phyloP scores from a whole-genome alignment of 2,113 vertebrate genomes.

The Hippocampus abdominalis region DNA sequence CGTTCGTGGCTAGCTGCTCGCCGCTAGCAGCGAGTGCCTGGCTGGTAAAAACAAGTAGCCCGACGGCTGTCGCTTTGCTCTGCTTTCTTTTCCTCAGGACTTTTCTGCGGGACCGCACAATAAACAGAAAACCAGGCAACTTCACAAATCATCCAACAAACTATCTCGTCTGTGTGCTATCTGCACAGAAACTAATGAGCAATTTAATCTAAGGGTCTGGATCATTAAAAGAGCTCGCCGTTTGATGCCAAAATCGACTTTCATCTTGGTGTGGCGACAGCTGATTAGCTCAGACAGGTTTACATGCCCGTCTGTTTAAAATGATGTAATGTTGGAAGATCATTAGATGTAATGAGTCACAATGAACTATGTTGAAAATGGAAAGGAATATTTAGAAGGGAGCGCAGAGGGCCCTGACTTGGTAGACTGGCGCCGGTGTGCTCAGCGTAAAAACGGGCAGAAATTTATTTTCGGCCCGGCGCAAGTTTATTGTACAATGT shows the following conservation, averaged over 20 bases:
- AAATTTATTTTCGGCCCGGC: no score
- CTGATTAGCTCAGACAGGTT: conserved; percentile 3
- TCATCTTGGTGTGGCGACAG: conserved; percentile 28
- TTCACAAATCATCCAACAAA: conserved; percentile 45
- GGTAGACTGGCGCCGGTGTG: no score
- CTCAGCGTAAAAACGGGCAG: no score
- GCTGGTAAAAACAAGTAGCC: no score
- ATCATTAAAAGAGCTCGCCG: conserved; percentile 47
- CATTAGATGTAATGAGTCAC: neutral
- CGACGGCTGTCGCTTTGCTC: no score
- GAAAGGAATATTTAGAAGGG: conserved; percentile 1
- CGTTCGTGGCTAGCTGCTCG: no score
- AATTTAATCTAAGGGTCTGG: conserved; percentile 49
- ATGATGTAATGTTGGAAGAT: neutral
- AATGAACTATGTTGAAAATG: neutral
- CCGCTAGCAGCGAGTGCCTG: no score
- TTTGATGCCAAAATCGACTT: conserved; percentile 58
- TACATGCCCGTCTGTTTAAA: neutral
- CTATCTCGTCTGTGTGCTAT: conserved; percentile 43
- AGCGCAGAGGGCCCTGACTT: neutral
- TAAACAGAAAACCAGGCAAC: conserved; percentile 28
- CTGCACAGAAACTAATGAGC: conserved; percentile 48
- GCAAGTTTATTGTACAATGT: no score
- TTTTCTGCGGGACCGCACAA: conserved; percentile 27
- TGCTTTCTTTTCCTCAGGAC: no score